Conservation (phyloP, 2,797 vertebrate genomes). For the Petrocephalus schoutedeni region DNA sequence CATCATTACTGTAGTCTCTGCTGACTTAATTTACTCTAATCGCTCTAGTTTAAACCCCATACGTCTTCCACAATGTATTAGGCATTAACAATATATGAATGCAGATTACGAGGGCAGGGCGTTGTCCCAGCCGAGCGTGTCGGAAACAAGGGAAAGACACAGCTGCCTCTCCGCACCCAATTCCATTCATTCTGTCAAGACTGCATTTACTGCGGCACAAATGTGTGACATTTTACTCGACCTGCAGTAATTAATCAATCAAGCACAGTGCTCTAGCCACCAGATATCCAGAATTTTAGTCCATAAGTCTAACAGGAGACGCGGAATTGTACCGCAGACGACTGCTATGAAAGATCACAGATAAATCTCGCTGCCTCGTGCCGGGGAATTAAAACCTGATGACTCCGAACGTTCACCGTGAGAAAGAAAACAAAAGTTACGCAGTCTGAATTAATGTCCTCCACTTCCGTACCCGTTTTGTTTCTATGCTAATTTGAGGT, state of each 20-base stretch:
- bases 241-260: background rate
- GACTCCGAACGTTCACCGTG: slow-evolving; percentile 51
- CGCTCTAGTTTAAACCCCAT: background rate
- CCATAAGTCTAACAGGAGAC: background rate
- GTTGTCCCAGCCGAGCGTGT: background rate
- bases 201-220: background rate
- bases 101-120: background rate
- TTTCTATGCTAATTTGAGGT: slow-evolving; percentile 59
- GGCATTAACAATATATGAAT: background rate
- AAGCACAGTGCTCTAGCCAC: background rate
- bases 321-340: background rate
- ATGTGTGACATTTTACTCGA: background rate
- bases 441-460: slow-evolving; percentile 51
- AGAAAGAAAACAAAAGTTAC: slow-evolving; percentile 40
- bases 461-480: slow-evolving; percentile 47
- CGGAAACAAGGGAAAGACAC: background rate
- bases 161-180: background rate
- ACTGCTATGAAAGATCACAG: slow-evolving; percentile 42
- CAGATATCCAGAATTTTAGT: background rate
- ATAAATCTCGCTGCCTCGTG: slow-evolving; percentile 55
- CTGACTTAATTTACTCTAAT: slow-evolving; percentile 13
- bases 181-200: background rate
- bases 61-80: background rate
- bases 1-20: background rate
- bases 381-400: slow-evolving; percentile 45